Conservation (phyloP, 2,888 invertebrate species). For the Melikaiella ostensackeni region DNA sequence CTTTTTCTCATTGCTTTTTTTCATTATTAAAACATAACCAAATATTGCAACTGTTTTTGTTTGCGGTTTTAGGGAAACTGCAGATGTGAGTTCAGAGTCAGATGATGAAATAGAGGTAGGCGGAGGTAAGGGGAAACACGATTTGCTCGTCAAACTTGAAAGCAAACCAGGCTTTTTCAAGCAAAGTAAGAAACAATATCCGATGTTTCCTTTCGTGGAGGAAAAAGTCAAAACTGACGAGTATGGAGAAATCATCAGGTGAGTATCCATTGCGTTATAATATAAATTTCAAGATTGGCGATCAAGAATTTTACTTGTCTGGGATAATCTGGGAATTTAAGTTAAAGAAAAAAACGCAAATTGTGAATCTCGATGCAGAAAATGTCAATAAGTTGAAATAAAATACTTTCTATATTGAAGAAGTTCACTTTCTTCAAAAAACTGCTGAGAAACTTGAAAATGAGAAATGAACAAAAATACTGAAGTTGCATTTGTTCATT, state of each 20-base stretch:
- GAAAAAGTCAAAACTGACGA: slow-evolving; percentile 95
- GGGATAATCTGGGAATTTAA: no score
- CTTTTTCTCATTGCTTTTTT: slow-evolving; percentile 31
- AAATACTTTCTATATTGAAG: no score
- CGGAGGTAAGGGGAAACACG: slow-evolving; percentile 88
- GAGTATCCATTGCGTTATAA: slow-evolving; percentile 55
- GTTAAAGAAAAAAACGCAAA: no score
- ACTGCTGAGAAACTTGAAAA: no score
- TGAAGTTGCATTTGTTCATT: no score
- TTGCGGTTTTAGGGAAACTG: slow-evolving; percentile 80
- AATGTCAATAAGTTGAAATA: no score
- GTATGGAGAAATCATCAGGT: slow-evolving; percentile 95
- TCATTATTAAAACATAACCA: slow-evolving; percentile 59
- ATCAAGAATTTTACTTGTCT: not conserved
- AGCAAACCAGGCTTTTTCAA: slow-evolving; percentile 89
- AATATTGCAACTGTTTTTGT: not conserved
- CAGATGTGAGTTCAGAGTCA: slow-evolving; percentile 88
- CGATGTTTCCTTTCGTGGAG: slow-evolving; percentile 97
- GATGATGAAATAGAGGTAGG: slow-evolving; percentile 92
- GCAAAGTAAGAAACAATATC: slow-evolving; percentile 93
- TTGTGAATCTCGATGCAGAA: no score
- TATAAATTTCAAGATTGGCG: not conserved
- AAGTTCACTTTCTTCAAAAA: no score
- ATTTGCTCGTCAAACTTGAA: slow-evolving; percentile 90
- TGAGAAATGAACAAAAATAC: no score